Conservation (phyloP, 2,888 invertebrate genomes). For the Dicycla oo region DNA sequence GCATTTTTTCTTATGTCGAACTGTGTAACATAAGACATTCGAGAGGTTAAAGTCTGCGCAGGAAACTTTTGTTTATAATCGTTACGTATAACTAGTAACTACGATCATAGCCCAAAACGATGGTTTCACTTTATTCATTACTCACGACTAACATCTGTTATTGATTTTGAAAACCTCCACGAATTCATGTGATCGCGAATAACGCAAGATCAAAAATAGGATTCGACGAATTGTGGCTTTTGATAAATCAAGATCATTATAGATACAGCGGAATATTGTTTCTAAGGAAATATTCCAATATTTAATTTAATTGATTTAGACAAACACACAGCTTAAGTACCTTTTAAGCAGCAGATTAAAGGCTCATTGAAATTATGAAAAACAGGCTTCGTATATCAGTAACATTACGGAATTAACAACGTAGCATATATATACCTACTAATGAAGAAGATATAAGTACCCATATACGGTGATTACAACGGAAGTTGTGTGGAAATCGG, state of each 20-base stretch:
- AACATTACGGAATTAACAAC: not conserved
- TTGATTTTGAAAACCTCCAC: slow-evolving; percentile 45
- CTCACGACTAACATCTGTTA: slow-evolving; percentile 52
- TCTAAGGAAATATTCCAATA: not conserved
- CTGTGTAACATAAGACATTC: too few relatives aligned
- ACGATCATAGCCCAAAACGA: not conserved
- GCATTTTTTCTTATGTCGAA: too few relatives aligned
- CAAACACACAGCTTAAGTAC: not conserved
- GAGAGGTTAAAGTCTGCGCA: not conserved
- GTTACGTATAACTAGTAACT: not conserved
- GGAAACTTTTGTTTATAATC: slow-evolving; percentile 22
- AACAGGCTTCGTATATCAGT: not conserved
- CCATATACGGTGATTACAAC: not conserved
- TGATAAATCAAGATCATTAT: slow-evolving; percentile 23
- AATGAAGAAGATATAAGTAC: not conserved
- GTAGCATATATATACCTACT: not conserved
- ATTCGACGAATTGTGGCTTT: slow-evolving; percentile 30
- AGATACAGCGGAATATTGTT: not conserved
- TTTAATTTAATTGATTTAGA: slow-evolving; percentile 1
- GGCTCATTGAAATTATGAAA: not conserved
- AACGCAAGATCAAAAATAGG: slow-evolving; percentile 42
- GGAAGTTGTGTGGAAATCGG: too few relatives aligned
- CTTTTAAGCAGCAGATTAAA: not conserved
- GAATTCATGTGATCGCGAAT: slow-evolving; percentile 32
- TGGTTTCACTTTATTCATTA: slow-evolving; percentile 29